Conservation (phyloP, 2,888 invertebrate species). For the Plemyria rubiginata region DNA sequence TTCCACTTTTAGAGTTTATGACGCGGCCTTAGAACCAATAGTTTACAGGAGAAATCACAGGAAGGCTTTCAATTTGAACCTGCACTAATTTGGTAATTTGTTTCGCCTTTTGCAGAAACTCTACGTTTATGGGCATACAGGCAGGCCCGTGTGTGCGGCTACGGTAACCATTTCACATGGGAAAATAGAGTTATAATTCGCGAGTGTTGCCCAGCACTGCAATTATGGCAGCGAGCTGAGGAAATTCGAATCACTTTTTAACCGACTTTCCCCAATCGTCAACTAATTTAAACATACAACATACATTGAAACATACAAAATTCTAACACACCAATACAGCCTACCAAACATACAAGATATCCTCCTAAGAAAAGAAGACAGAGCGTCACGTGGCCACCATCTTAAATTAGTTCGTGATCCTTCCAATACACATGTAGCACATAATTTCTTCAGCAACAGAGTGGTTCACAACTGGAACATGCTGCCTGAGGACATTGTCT, state of each 20-base stretch:
- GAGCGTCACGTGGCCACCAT: no score
- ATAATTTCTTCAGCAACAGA: no score
- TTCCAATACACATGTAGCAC: no score
- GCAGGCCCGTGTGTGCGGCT: constrained; percentile 52
- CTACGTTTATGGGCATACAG: constrained; percentile 54
- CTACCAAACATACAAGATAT: no score
- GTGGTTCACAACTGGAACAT: no score
- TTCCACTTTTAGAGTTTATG: constrained; percentile 32
- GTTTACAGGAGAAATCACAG: constrained; percentile 65
- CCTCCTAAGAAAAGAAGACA: no score
- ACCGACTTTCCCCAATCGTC: no score
- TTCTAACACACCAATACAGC: no score
- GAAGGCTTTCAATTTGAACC: constrained; percentile 65
- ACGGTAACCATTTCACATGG: constrained; percentile 51
- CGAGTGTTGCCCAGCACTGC: constrained; percentile 25
- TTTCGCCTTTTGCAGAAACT: constrained; percentile 73
- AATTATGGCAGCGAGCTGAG: constrained; percentile 17
- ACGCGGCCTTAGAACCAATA: constrained; percentile 44
- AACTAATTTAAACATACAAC: no score
- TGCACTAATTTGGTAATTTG: constrained; percentile 79
- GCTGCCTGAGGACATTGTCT: no score
- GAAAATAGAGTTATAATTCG: constrained; percentile 34
- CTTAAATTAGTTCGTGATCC: no score
- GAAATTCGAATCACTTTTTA: constrained; percentile 8
- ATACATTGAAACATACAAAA: no score